Evolutionary conservation across 2,797 vertebrate genomes (phyloP), one percentile per base, ranked within the genome.

Genomic region (Basileuterus tristriatus): DNA sequence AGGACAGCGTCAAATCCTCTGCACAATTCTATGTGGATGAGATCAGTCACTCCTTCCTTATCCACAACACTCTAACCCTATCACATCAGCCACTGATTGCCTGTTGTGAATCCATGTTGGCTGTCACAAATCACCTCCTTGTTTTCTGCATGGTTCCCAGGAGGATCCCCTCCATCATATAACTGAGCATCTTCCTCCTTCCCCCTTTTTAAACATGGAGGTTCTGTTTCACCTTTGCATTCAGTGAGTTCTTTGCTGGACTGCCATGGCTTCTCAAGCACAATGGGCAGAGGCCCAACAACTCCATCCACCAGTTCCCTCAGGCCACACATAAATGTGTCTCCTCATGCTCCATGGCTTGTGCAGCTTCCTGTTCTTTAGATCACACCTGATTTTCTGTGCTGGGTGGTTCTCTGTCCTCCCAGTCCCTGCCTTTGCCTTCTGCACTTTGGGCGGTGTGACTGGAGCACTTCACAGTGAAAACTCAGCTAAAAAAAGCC

Each of bases 151-250:
- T 0, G 5, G 4, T 43, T 70, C 37, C 9, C 39, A 64, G 50
- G 3, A 76, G 30, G 16, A 47, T 26, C 16, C 43, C 20, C 3
- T 58, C 50, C 64, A 26, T 47, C 22, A 12, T 4, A 19, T 43
- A 12, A 6, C 27, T 22, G 15, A 55, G 49, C 2, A 2, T 2
- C 6, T 46, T 58, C 4, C 5, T 44, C 43, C 63, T 8, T 9
- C 1, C 0, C 1, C 4, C 5, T 12, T 24, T 52, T 29, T 19
- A 21, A 21, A 56, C 56, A 13, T 1, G 3, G 4, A n/a, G 8
- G 4, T 12, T 62, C 6, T 74, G 24, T 26, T 49, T 74, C 24
- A 43, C 18, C 15, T 44, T 34, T 50, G 37, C 26, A 32, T 15
- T 1, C 13, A 39, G 63, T 6, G 5, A 26, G 21, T 32, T 46